Conservation (phyloP, 2,113 vertebrate species). For the Calyptommatus sinebrachiatus region DNA sequence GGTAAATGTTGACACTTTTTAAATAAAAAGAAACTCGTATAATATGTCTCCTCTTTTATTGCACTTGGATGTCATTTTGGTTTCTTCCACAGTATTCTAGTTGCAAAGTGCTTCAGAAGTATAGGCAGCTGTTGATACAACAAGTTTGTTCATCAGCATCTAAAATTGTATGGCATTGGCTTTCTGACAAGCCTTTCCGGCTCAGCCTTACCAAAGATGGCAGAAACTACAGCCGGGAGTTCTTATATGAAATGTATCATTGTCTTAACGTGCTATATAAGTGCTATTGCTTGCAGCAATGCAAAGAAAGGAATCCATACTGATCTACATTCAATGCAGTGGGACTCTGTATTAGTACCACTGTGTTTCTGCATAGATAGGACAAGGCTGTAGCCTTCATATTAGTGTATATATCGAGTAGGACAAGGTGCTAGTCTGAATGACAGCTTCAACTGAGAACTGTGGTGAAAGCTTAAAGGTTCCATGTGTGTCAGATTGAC, state of each 20-base stretch:
- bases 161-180: neutral
- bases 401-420: neutral
- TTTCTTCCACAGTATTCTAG: neutral
- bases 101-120: neutral
- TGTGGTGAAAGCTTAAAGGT: neutral
- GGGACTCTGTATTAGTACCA: neutral
- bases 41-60: constrained; percentile 32
- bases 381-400: neutral
- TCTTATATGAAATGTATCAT: neutral
- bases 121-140: neutral
- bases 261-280: neutral
- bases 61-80: neutral
- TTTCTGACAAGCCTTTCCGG: neutral
- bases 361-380: neutral
- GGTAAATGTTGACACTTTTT: constrained; percentile 70
- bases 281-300: neutral
- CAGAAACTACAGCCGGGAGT: neutral
- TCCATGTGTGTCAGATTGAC: constrained; percentile 15
- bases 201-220: neutral
- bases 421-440: neutral
- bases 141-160: neutral
- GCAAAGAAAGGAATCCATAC: neutral
- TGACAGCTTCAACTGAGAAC: constrained; percentile 2
- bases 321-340: neutral
- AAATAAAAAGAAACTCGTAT: constrained; percentile 75